These are phyloP conservation scores for Trialeurodes vaporariorum DNA, from an alignment of 1,140 invertebrate species.

Conservation along the genomic window DNA sequence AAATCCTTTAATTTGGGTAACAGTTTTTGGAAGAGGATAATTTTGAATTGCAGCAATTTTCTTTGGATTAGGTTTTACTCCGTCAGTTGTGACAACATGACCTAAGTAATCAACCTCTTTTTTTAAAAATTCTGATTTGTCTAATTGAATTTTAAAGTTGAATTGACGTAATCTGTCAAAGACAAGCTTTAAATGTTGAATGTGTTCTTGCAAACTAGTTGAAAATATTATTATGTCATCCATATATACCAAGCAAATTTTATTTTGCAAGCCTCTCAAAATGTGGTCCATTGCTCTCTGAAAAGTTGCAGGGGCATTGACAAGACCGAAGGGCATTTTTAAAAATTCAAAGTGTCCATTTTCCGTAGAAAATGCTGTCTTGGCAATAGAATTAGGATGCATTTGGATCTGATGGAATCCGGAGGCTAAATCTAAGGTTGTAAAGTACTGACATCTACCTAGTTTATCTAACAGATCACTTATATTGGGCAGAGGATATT, in stretches of 20 bases:
- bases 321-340: slow-evolving; percentile 33
- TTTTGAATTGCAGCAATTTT: slow-evolving; percentile 19
- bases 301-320: slow-evolving; percentile 35
- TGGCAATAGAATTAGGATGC: slow-evolving; percentile 26
- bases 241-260: slow-evolving; percentile 30
- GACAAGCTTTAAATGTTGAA: slow-evolving; percentile 9
- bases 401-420: slow-evolving; percentile 37
- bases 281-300: slow-evolving; percentile 38
- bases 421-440: too few relatives aligned
- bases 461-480: too few relatives aligned
- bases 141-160: slow-evolving; percentile 27
- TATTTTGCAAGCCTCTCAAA: slow-evolving; percentile 26
- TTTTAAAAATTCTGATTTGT: slow-evolving; percentile 27
- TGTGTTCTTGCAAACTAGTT: slow-evolving; percentile 22
- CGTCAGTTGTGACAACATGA: slow-evolving; percentile 23
- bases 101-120: slow-evolving; percentile 28
- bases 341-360: slow-evolving; percentile 32
- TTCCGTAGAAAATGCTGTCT: slow-evolving; percentile 33
- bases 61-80: slow-evolving; percentile 25
- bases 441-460: too few relatives aligned
- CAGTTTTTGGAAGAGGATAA: not conserved
- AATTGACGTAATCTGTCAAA: slow-evolving; percentile 25
- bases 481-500: too few relatives aligned
- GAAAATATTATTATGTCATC: slow-evolving; percentile 33
- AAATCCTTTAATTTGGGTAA: too few relatives aligned